These are phyloP conservation scores for Nomada goodeniana DNA, from an alignment of 2,888 invertebrate genomes.

Conservation along the genomic window DNA sequence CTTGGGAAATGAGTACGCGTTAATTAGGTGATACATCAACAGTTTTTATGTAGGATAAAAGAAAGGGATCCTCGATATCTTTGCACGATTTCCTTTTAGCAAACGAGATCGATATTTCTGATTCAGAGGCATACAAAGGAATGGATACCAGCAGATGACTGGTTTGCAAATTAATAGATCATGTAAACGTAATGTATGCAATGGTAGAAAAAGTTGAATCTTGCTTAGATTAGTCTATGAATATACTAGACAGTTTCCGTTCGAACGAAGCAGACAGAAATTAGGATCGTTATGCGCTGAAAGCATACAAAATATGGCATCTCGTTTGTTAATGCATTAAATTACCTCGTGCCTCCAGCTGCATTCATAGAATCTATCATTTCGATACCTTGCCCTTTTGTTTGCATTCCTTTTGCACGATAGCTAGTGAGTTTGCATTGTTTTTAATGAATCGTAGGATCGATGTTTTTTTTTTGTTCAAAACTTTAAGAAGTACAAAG, in stretches of 20 bases:
- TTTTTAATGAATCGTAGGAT: too few relatives aligned
- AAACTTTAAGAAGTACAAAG: slow-evolving; percentile 4
- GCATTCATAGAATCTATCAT: slow-evolving; percentile 74
- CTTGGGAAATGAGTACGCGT: slow-evolving; percentile 25
- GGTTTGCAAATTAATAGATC: slow-evolving; percentile 16
- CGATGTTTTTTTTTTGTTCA: background rate
- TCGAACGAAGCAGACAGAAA: slow-evolving; percentile 16
- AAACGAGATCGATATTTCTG: slow-evolving; percentile 74
- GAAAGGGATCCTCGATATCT: slow-evolving; percentile 44
- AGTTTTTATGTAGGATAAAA: slow-evolving; percentile 65
- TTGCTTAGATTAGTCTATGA: slow-evolving; percentile 4
- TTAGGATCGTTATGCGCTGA: background rate
- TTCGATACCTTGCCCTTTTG: background rate
- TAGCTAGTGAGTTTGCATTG: too few relatives aligned
- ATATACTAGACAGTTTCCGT: background rate
- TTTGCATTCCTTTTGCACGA: too few relatives aligned
- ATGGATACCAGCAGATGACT: background rate
- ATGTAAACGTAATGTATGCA: slow-evolving; percentile 4
- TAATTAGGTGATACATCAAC: slow-evolving; percentile 55
- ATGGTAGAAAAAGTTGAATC: slow-evolving; percentile 14
- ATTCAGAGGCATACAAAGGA: slow-evolving; percentile 9
- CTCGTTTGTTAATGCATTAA: slow-evolving; percentile 69
- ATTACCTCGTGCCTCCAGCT: slow-evolving; percentile 69
- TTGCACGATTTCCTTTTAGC: slow-evolving; percentile 68
- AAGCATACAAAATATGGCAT: slow-evolving; percentile 55